These are phyloP conservation scores for Dryobates pubescens DNA, from an alignment of 2,797 vertebrate species.

Conservation along the genomic window DNA sequence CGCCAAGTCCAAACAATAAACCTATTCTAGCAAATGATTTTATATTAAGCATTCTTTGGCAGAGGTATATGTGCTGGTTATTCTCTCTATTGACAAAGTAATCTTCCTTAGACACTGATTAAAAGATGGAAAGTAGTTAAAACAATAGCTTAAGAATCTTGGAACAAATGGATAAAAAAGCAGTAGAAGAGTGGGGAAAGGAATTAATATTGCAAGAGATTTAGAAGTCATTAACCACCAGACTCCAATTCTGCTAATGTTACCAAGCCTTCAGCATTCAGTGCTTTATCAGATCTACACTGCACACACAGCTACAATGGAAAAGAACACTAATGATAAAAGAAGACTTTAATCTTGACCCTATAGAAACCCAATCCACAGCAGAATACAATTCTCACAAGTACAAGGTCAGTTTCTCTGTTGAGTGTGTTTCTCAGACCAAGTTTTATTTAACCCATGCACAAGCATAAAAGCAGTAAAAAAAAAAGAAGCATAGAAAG, in stretches of 20 bases:
- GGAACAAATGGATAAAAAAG: neutral
- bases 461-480: neutral
- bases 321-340: constrained; percentile 7
- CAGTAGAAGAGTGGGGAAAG: neutral
- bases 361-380: neutral
- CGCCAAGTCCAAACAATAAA: too few species aligned
- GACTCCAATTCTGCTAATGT: neutral
- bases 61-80: neutral
- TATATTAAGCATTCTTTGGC: neutral
- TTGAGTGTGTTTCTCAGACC: neutral
- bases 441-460: neutral
- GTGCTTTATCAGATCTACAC: neutral
- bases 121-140: neutral
- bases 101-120: neutral
- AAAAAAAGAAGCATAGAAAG: neutral
- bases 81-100: neutral
- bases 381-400: neutral
- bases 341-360: constrained; percentile 19
- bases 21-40: neutral
- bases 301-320: neutral
- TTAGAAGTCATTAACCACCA: neutral
- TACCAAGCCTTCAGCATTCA: neutral
- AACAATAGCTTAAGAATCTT: neutral
- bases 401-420: neutral
- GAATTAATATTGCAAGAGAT: neutral